Conservation (phyloP, 2,888 invertebrate genomes). For the Incurvaria masculella region DNA sequence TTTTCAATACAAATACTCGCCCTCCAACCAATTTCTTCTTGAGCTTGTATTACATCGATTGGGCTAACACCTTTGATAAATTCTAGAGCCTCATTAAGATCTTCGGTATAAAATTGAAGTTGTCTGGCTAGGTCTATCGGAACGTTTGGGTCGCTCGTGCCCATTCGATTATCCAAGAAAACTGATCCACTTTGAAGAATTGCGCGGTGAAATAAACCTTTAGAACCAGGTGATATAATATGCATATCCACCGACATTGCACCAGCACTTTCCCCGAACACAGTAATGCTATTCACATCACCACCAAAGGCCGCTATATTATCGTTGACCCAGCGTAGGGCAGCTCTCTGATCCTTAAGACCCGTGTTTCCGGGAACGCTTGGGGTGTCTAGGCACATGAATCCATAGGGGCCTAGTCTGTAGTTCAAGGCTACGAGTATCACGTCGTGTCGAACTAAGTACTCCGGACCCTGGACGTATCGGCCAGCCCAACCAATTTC, state of each 20-base stretch:
- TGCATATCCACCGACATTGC: slow-evolving; percentile 20
- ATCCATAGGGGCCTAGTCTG: slow-evolving; percentile 32
- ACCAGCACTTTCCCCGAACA: slow-evolving; percentile 24
- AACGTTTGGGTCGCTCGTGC: too few relatives aligned
- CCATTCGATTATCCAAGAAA: slow-evolving; percentile 18
- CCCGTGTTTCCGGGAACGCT: slow-evolving; percentile 34
- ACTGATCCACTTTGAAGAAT: slow-evolving; percentile 31
- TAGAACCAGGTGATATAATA: slow-evolving; percentile 14
- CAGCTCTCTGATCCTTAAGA: slow-evolving; percentile 27
- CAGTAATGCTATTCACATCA: slow-evolving; percentile 20
- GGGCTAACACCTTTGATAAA: slow-evolving; percentile 21
- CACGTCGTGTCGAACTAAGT: slow-evolving; percentile 26
- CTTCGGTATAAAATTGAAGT: slow-evolving; percentile 20
- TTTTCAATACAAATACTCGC: slow-evolving; percentile 30
- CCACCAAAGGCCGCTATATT: slow-evolving; percentile 25
- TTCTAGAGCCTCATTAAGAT: slow-evolving; percentile 22
- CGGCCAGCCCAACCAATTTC: slow-evolving; percentile 22
- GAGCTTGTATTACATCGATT: slow-evolving; percentile 20
- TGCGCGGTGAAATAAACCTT: slow-evolving; percentile 25
- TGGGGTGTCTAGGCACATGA: slow-evolving; percentile 29
- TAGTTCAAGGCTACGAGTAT: slow-evolving; percentile 34
- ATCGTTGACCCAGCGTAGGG: slow-evolving; percentile 23
- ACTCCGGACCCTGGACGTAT: slow-evolving; percentile 24
- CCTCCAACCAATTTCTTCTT: slow-evolving; percentile 15
- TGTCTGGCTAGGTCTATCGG: slow-evolving; percentile 21